Evolutionary conservation across 2,113 vertebrate genomes (phyloP), one percentile per base, ranked within the genome.

Genomic region (Entomyzon cyanotis): DNA sequence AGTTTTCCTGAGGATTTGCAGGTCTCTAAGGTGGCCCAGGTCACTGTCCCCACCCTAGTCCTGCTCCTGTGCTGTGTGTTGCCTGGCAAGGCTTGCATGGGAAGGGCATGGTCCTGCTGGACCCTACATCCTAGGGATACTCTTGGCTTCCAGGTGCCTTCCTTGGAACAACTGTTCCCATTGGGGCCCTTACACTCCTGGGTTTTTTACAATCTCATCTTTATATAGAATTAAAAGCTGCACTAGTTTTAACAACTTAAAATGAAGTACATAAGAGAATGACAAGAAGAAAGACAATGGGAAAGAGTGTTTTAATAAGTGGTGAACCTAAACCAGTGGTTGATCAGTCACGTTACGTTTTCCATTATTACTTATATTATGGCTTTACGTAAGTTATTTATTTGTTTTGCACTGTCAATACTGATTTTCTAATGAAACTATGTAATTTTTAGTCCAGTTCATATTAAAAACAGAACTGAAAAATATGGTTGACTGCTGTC

Each of bases 121-220:
- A 35, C 18, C 3, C 25, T 12, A 1, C 15, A 14, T 27, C 24
- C 49, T 20, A 4, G 14, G 47, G 15, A 4, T 90, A 24, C 14
- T 35, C 20, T 77, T 3, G 1, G 6, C 12, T 64, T 23, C 28
- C 39, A 59, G 9, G 42, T 71, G 20, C 18, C 13, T 46, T 20
- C 25, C 2, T 0, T 35, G 65, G 7, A 21, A 21, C 24, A 42
- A 7, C 9, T 0, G 0, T 15, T 23, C 22, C 10, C 49, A 1
- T 1, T 0, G 1, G 5, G 1, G 1, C 19, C 8, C 19, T n/a
- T 19, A 25, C 24, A 12, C 24, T 15, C 23, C 13, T 23, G 9
- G 5, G 1, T 4, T 44, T 82, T 77, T 49, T 22, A 11, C 12
- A 62, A 1, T 33, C 6, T 82, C 15, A 14, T 63, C 37, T 75